Conservation (phyloP, 2,888 invertebrate genomes). For the Nineta flava region DNA sequence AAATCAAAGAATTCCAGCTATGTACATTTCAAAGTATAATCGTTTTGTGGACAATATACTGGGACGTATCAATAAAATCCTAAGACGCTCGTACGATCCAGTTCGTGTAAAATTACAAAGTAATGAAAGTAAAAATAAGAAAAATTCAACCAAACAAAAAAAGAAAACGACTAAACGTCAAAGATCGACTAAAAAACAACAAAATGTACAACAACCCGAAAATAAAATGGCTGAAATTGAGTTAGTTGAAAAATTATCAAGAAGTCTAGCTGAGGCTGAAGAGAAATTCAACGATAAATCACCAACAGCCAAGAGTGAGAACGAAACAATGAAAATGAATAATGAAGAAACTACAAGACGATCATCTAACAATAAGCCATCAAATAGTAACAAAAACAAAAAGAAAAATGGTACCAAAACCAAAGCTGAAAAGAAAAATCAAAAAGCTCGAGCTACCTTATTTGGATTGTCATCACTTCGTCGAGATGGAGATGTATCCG, state of each 20-base stretch:
- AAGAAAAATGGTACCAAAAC: constrained; percentile 18
- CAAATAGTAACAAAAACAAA: constrained; percentile 14
- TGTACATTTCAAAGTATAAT: constrained; percentile 69
- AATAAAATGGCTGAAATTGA: constrained; percentile 5
- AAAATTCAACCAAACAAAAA: constrained; percentile 23
- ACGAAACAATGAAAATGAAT: constrained; percentile 20
- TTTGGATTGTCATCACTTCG: constrained; percentile 65
- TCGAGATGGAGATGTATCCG: constrained; percentile 64
- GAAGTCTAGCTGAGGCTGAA: background rate
- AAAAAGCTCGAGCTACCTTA: constrained; percentile 59
- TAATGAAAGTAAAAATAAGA: constrained; percentile 27
- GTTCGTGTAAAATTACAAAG: constrained; percentile 57
- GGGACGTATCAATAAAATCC: constrained; percentile 63
- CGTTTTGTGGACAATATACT: constrained; percentile 72
- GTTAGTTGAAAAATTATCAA: background rate
- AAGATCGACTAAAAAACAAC: constrained; percentile 11
- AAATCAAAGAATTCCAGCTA: constrained; percentile 37
- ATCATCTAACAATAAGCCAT: constrained; percentile 7
- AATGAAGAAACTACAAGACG: constrained; percentile 19
- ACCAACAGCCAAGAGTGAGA: background rate
- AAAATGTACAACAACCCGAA: constrained; percentile 9
- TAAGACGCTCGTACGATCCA: constrained; percentile 67
- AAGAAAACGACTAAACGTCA: constrained; percentile 17
- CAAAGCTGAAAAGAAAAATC: constrained; percentile 31
- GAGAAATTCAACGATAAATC: background rate